Conservation (phyloP, 2,113 vertebrate genomes). For the Grus americana region DNA sequence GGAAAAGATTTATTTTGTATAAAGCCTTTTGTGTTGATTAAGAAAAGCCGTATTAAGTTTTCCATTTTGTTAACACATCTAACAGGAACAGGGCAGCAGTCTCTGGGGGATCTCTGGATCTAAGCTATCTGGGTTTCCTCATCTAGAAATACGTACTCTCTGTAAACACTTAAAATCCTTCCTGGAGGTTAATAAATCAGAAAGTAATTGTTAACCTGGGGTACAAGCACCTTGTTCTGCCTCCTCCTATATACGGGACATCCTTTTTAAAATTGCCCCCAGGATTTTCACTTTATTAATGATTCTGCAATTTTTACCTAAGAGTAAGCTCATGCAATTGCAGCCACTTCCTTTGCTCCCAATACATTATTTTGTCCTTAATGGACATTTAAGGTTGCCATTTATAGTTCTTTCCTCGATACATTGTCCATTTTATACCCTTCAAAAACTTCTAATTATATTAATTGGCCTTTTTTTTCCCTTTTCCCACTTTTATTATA, state of each 20-base stretch:
- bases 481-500: no score
- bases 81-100: neutral
- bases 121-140: neutral
- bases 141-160: neutral
- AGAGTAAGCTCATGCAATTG: neutral
- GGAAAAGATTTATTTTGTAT: neutral
- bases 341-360: neutral
- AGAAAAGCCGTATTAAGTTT: neutral
- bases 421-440: no score
- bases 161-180: neutral
- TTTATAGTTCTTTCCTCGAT: no score
- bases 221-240: neutral
- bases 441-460: no score
- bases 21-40: neutral
- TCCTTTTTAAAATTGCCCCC: neutral
- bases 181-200: neutral
- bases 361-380: neutral
- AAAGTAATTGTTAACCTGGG: neutral
- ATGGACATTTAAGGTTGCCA: no score
- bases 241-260: neutral
- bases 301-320: neutral
- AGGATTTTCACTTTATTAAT: neutral
- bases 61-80: neutral
- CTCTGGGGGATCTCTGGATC: neutral
- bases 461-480: no score